phyloP scores from a whole-genome alignment of 1,140 invertebrate species.

The Propsilocerus akamusi region DNA sequence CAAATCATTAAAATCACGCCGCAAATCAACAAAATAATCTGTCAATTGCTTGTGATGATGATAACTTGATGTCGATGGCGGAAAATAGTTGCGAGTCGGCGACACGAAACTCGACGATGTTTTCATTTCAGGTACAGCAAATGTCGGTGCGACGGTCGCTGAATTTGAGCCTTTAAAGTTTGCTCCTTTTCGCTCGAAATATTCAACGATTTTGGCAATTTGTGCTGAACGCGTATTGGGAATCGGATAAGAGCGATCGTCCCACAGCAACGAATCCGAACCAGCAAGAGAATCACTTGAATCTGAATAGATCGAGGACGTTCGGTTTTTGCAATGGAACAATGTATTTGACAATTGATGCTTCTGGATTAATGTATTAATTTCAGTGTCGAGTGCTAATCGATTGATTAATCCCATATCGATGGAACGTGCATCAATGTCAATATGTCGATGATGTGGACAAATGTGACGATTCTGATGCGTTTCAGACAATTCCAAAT shows the following conservation, averaged over 20 bases:
- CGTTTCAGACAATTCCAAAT: conserved; percentile 27
- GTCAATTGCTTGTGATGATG: background rate
- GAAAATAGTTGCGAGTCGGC: conserved; percentile 6
- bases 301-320: conserved; percentile 69
- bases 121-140: conserved; percentile 16
- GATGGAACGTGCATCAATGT: conserved; percentile 15
- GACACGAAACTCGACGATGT: conserved; percentile 11
- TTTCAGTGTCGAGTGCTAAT: conserved; percentile 24
- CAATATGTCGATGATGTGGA: conserved; percentile 18
- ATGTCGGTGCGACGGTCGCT: conserved; percentile 16
- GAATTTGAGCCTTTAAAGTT: conserved; percentile 22
- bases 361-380: conserved; percentile 22
- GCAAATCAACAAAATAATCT: conserved; percentile 3
- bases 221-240: conserved; percentile 36
- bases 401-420: conserved; percentile 25
- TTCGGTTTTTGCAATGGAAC: conserved; percentile 45
- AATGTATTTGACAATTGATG: conserved; percentile 25
- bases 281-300: conserved; percentile 63
- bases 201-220: conserved; percentile 73
- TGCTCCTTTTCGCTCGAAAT: conserved; percentile 59
- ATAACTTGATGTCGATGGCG: conserved; percentile 15
- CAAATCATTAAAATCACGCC: conserved; percentile 7
- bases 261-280: conserved; percentile 47
- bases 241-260: conserved; percentile 34
- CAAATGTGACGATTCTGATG: conserved; percentile 16